These are phyloP conservation scores for Limanda limanda DNA, from an alignment of 2,113 vertebrate species.

Conservation along the genomic window DNA sequence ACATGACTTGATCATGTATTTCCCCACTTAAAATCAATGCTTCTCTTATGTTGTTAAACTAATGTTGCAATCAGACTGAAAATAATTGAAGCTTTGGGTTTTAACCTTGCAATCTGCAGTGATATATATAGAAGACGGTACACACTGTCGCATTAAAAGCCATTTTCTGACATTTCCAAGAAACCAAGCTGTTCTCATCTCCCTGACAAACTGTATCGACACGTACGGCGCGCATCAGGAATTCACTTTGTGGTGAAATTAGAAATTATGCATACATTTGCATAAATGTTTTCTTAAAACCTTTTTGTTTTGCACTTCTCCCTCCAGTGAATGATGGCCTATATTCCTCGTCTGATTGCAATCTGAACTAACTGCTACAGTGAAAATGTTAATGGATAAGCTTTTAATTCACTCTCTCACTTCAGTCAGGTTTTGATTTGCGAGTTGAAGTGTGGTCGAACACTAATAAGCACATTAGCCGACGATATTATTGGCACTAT, in stretches of 20 bases:
- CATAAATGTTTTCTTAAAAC: constrained; percentile 73
- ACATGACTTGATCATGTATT: not conserved
- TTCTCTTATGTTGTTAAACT: constrained; percentile 14
- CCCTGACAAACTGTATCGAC: constrained; percentile 44
- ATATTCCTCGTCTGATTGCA: constrained; percentile 63
- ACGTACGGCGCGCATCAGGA: constrained; percentile 43
- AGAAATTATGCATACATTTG: constrained; percentile 71
- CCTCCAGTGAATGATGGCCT: constrained; percentile 73
- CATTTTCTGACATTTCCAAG: constrained; percentile 58
- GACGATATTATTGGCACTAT: constrained; percentile 43
- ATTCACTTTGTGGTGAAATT: constrained; percentile 55
- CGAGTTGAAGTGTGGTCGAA: constrained; percentile 14
- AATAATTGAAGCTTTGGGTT: constrained; percentile 35
- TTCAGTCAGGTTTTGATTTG: constrained; percentile 18
- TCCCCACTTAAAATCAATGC: not conserved
- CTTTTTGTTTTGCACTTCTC: constrained; percentile 62
- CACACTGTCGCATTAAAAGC: constrained; percentile 18
- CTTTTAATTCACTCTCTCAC: constrained; percentile 1
- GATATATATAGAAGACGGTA: constrained; percentile 24
- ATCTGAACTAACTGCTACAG: constrained; percentile 44
- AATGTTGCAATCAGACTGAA: constrained; percentile 32
- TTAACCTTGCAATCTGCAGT: constrained; percentile 15
- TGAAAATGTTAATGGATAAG: constrained; percentile 21
- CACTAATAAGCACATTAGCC: constrained; percentile 37
- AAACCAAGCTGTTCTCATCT: constrained; percentile 48